These are phyloP conservation scores for Danio rerio DNA, from an alignment of 2,113 vertebrate species.

Conservation along the genomic window GRCz12tu NC_133193.1:17624501-17625000, in stretches of 20 bases:
- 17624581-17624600: constrained; percentile 47
- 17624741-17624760: constrained; percentile 52
- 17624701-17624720: constrained; percentile 1
- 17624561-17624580: constrained; percentile 56
- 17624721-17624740: constrained; percentile 10
- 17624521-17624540: not conserved
- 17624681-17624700: constrained; percentile 5
- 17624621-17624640: constrained; percentile 50
- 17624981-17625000: no score
- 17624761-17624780: constrained; percentile 58
- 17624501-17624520: constrained; percentile 30
- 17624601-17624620: constrained; percentile 34
- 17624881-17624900: constrained; percentile 13
- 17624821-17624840: constrained; percentile 35
- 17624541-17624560: constrained; percentile 39
- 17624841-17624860: constrained; percentile 23
- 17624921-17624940: not conserved
- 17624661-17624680: not conserved
- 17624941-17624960: not conserved
- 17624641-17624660: constrained; percentile 35
- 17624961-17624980: no score
- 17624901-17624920: not conserved
- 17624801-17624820: constrained; percentile 56
- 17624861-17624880: not conserved
- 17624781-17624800: constrained; percentile 47